Evolutionary conservation across 2,888 invertebrate genomes (phyloP).

Genomic region (Mellilla xanthometata): DNA sequence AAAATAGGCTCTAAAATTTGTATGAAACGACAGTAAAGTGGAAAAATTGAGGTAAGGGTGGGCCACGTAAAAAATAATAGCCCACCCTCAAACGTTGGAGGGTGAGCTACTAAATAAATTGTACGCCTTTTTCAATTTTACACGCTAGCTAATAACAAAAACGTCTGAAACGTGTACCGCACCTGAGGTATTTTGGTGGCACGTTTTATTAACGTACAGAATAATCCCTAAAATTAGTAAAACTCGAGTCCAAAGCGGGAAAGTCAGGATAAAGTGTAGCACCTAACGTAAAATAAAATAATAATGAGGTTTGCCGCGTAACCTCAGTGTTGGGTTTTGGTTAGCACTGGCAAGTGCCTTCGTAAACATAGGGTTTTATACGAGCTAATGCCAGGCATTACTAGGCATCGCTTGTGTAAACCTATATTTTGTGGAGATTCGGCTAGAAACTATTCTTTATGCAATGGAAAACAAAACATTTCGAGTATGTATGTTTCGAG

Average conservation of each 20-base stretch:
- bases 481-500: too few relatives aligned
- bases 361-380: conserved; percentile 7
- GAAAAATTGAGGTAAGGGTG: conserved; percentile 70
- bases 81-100: conserved; percentile 52
- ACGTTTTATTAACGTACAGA: not conserved
- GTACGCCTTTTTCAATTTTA: conserved; percentile 71
- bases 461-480: too few relatives aligned
- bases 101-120: conserved; percentile 70
- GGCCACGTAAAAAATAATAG: conserved; percentile 74
- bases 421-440: too few relatives aligned
- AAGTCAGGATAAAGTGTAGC: conserved; percentile 4
- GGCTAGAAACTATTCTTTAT: too few relatives aligned
- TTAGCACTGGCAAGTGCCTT: conserved; percentile 1
- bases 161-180: conserved; percentile 9
- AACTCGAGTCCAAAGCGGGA: conserved; percentile 2
- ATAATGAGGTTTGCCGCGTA: conserved; percentile 1
- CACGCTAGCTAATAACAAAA: conserved; percentile 13
- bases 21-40: conserved; percentile 70
- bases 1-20: conserved; percentile 61
- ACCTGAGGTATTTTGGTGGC: conserved; percentile 8
- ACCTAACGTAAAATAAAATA: conserved; percentile 6
- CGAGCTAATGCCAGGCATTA: not conserved
- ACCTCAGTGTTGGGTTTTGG: conserved; percentile 5
- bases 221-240: not conserved
- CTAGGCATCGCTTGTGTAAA: too few relatives aligned